A percentile compares a stretch with the other conserved stretches of the same genome.
phyloP scores from a whole-genome alignment of 2,888 invertebrate genomes.

The Netelia inedita region DNA sequence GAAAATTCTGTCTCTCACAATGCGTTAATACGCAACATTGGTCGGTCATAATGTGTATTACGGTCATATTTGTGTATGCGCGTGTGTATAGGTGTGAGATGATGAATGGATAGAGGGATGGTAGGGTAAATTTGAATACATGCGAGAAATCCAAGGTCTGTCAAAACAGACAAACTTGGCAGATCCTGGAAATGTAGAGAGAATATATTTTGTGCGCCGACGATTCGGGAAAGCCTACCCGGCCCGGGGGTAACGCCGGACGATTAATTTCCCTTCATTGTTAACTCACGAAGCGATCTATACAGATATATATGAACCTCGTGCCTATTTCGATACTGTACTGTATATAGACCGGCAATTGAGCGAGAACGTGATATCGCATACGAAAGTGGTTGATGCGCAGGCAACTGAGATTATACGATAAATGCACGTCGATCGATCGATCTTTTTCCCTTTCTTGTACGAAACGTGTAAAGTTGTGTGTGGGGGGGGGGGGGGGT shows the following conservation, averaged over 20 bases:
- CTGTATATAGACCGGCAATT: constrained; percentile 27
- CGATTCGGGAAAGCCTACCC: background rate
- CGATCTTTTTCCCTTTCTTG: constrained; percentile 24
- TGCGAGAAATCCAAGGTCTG: background rate
- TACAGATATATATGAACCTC: background rate
- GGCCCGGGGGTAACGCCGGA: constrained; percentile 41
- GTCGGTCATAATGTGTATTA: too few species aligned
- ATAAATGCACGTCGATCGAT: constrained; percentile 55
- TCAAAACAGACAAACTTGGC: constrained; percentile 11
- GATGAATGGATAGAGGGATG: background rate
- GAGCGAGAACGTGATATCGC: constrained; percentile 57
- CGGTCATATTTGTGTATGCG: too few species aligned
- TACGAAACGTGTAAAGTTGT: background rate
- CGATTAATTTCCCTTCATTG: constrained; percentile 54
- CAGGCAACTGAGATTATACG: constrained; percentile 48
- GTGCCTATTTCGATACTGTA: background rate
- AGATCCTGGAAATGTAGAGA: background rate
- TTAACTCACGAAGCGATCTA: constrained; percentile 17
- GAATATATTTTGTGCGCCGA: background rate
- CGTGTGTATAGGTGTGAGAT: too few species aligned
- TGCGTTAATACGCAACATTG: too few species aligned
- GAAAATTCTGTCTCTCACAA: too few species aligned
- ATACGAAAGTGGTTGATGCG: constrained; percentile 58
- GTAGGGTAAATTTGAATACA: background rate
- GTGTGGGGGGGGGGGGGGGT: background rate